phyloP scores from a whole-genome alignment of 2,113 vertebrate genomes.

The Dasyprocta punctata region DNA sequence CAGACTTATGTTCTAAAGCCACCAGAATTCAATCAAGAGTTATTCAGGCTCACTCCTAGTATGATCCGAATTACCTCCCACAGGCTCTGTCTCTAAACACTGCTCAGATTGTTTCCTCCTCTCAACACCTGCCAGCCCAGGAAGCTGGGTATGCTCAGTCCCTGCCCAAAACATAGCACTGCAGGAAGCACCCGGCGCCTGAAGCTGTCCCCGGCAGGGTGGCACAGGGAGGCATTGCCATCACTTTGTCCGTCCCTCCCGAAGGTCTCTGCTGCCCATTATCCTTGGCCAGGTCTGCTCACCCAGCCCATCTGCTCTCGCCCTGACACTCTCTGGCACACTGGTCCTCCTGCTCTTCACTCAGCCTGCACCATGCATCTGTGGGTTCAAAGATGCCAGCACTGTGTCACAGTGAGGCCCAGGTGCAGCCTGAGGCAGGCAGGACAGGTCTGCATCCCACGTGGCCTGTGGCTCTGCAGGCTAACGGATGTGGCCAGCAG shows the following conservation, averaged over 20 bases:
- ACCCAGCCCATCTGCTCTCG: neutral
- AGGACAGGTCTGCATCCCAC: neutral
- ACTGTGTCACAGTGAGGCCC: neutral
- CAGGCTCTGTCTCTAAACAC: neutral
- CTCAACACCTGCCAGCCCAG: neutral
- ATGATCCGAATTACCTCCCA: neutral
- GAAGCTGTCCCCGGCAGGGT: conserved; percentile 93
- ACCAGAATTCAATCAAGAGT: neutral
- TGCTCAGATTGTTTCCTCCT: neutral
- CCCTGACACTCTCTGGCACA: neutral
- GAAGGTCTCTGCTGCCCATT: neutral
- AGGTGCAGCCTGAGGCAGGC: neutral
- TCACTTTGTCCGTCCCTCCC: conserved; percentile 89
- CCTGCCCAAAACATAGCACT: neutral
- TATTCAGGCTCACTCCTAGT: neutral
- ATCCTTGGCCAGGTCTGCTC: neutral
- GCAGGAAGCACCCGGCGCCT: conserved; percentile 90
- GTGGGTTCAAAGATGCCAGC: neutral
- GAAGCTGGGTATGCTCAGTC: neutral
- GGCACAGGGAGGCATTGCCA: conserved; percentile 93
- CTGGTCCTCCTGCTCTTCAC: neutral
- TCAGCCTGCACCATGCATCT: neutral
- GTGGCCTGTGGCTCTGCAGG: neutral
- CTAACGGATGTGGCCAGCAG: neutral
- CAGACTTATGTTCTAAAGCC: neutral